Conservation (phyloP, 2,888 invertebrate species). For the Chloromyia formosa region DNA sequence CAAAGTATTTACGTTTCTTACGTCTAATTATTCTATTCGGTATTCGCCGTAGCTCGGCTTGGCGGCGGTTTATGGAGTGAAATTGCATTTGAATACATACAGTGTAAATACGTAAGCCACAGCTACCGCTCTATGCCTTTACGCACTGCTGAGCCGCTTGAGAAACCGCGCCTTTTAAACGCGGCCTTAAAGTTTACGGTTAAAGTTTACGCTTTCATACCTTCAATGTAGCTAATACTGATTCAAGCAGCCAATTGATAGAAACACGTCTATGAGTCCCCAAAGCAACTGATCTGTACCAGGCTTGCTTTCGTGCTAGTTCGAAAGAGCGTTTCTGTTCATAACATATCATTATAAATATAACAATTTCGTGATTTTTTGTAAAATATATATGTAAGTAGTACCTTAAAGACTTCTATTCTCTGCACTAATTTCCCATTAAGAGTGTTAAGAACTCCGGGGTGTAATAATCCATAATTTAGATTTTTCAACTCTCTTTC, state of each 20-base stretch:
- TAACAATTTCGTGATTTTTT: too few relatives aligned
- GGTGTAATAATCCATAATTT: conserved; percentile 57
- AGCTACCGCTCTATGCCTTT: too few relatives aligned
- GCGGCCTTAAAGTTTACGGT: too few relatives aligned
- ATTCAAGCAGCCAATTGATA: conserved; percentile 68
- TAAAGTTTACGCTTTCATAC: too few relatives aligned
- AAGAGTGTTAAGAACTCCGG: conserved; percentile 59
- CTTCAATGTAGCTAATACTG: conserved; percentile 64
- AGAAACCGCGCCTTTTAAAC: too few relatives aligned
- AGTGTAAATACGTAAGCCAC: too few relatives aligned
- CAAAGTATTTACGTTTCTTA: too few relatives aligned
- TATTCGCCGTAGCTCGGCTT: too few relatives aligned
- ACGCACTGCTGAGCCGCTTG: too few relatives aligned
- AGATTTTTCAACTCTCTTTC: conserved; percentile 57
- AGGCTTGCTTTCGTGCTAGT: conserved; percentile 72
- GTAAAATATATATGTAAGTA: conserved; percentile 22
- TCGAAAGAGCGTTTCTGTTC: conserved; percentile 66
- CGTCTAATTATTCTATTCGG: too few relatives aligned
- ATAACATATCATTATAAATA: background rate
- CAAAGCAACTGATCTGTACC: conserved; percentile 71
- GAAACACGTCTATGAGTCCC: conserved; percentile 67
- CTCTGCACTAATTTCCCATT: conserved; percentile 60
- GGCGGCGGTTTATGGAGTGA: too few relatives aligned
- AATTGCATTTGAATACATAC: too few relatives aligned
- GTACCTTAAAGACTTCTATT: conserved; percentile 62